Evolutionary conservation across 2,888 invertebrate genomes (phyloP).

Genomic region (Phymatocera aterrima): DNA sequence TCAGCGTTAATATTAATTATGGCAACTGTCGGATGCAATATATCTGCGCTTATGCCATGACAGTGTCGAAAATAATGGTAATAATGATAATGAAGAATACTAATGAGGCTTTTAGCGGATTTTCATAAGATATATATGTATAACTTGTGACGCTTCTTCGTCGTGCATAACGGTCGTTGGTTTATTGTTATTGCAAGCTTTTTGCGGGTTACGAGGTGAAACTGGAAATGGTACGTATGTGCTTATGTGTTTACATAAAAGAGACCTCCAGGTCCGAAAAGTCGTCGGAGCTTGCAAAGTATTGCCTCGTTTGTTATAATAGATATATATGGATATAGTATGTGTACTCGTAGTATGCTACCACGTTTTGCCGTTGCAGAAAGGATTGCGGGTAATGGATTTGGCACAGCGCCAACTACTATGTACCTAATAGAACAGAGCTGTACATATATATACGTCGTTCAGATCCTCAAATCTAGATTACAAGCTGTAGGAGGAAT

Average conservation of each 20-base stretch:
- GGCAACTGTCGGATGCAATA: too few species aligned
- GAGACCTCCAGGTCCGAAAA: not conserved
- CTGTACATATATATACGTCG: constrained; percentile 33
- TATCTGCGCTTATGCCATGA: too few species aligned
- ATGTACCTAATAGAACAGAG: not conserved
- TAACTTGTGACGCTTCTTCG: not conserved
- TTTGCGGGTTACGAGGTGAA: constrained; percentile 7
- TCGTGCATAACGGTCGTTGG: not conserved
- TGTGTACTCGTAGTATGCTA: too few species aligned
- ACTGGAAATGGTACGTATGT: not conserved
- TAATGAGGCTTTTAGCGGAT: not conserved
- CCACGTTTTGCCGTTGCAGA: not conserved
- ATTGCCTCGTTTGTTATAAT: not conserved
- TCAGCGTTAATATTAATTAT: too few species aligned
- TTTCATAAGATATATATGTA: not conserved
- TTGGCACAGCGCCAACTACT: constrained; percentile 4
- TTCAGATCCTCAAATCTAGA: not conserved
- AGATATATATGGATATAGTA: too few species aligned
- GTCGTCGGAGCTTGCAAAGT: not conserved
- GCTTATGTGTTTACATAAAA: too few species aligned
- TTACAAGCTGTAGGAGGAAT: not conserved
- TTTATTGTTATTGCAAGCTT: not conserved
- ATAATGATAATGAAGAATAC: too few species aligned
- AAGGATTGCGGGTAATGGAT: not conserved
- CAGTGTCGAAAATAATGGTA: too few species aligned